These are phyloP conservation scores for Drosophila cracens DNA, from an alignment of 2,888 invertebrate genomes.

Conservation along the genomic window DNA sequence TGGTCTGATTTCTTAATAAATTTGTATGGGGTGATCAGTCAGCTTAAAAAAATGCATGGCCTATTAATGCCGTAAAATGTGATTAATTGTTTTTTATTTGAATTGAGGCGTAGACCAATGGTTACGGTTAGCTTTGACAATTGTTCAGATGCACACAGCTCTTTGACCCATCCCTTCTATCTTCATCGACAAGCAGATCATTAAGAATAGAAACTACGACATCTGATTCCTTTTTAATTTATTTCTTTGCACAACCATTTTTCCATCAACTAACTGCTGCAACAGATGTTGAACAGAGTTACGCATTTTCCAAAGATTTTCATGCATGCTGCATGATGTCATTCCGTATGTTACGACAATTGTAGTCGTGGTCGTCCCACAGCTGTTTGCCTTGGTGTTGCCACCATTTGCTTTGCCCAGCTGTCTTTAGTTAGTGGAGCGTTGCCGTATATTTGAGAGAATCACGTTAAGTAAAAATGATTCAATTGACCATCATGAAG, in stretches of 20 bases:
- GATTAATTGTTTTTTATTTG: not conserved
- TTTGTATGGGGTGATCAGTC: not conserved
- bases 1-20: not conserved
- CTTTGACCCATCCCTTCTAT: not conserved
- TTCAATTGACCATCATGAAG: not conserved
- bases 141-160: not conserved
- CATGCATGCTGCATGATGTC: not conserved
- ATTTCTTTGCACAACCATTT: not conserved
- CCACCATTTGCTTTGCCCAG: slow-evolving; percentile 39
- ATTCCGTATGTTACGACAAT: not conserved
- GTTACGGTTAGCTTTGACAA: not conserved
- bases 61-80: not conserved
- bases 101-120: not conserved
- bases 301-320: not conserved
- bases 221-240: not conserved
- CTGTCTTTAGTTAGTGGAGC: slow-evolving; percentile 22
- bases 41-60: too few species aligned
- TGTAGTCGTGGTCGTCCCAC: slow-evolving; percentile 3
- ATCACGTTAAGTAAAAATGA: not conserved
- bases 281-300: not conserved
- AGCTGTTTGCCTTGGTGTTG: slow-evolving; percentile 38
- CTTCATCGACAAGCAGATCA: not conserved
- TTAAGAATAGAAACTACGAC: not conserved
- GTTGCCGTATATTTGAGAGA: slow-evolving; percentile 24
- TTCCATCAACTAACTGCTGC: not conserved